These are phyloP conservation scores for Drosophila seguyi DNA, from an alignment of 1,140 invertebrate genomes.

Conservation along the genomic window DNA sequence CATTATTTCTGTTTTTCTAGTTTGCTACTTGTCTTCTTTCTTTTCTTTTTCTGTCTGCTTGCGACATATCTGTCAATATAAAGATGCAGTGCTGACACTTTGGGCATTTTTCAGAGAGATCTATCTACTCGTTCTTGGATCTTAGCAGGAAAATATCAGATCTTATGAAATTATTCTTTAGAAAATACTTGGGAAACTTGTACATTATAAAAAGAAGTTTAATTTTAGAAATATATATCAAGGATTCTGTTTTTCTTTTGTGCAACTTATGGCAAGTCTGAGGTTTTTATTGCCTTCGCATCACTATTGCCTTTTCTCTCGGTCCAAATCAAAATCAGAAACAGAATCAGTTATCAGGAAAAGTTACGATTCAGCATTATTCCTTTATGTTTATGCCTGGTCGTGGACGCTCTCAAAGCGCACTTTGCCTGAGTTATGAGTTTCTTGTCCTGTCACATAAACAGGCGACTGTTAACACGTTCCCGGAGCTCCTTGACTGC, in stretches of 20 bases:
- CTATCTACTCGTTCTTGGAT: too few relatives aligned
- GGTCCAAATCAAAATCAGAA: constrained; percentile 14
- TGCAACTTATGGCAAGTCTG: background rate
- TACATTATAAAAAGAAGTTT: background rate
- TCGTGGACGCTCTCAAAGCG: constrained; percentile 16
- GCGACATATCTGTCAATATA: constrained; percentile 21
- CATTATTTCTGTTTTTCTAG: constrained; percentile 34
- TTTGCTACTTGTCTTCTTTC: constrained; percentile 9
- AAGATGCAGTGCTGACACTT: background rate
- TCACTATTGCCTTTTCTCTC: background rate
- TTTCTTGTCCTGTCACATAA: constrained; percentile 46
- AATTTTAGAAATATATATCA: background rate
- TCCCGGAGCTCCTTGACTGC: background rate
- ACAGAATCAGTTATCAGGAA: constrained; percentile 34
- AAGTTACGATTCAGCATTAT: constrained; percentile 52
- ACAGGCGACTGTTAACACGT: constrained; percentile 18
- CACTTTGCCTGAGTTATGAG: constrained; percentile 44
- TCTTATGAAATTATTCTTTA: too few relatives aligned
- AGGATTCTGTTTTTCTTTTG: background rate
- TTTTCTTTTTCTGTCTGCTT: constrained; percentile 4
- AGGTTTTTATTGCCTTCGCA: background rate
- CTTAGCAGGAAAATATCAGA: background rate
- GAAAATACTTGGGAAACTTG: background rate
- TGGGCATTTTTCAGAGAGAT: background rate
- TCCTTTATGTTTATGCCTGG: constrained; percentile 43